Evolutionary conservation across 1,140 invertebrate species (phyloP).

Genomic region (Odontomachus brunneus): DNA sequence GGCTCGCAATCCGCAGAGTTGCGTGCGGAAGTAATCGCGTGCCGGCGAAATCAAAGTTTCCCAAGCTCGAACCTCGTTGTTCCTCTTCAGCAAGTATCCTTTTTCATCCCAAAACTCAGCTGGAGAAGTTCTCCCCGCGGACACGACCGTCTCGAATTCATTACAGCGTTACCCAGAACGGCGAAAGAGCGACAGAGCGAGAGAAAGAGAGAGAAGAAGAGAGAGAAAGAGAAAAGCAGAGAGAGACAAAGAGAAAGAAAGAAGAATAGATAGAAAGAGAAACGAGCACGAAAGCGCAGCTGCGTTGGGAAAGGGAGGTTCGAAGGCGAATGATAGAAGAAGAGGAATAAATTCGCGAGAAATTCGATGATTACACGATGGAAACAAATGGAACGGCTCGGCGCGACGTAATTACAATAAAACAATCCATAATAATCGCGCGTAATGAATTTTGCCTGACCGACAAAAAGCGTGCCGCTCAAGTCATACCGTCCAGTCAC

Average conservation of each 20-base stretch:
- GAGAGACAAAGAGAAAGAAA: background rate
- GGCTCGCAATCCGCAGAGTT: background rate
- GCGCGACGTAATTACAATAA: background rate
- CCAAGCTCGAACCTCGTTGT: slow-evolving; percentile 24
- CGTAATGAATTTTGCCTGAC: slow-evolving; percentile 12
- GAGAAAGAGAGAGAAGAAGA: background rate
- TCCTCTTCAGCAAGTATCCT: slow-evolving; percentile 61
- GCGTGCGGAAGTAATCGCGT: slow-evolving; percentile 60
- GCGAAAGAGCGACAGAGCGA: too few species aligned
- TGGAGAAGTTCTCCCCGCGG: slow-evolving; percentile 58
- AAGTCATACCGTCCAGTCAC: background rate
- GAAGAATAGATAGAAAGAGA: background rate
- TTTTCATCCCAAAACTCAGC: slow-evolving; percentile 61
- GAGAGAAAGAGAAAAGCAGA: background rate
- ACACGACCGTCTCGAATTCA: slow-evolving; percentile 65
- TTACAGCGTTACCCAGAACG: slow-evolving; percentile 49
- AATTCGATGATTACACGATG: slow-evolving; percentile 24
- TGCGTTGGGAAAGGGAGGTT: background rate
- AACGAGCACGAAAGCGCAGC: slow-evolving; percentile 14
- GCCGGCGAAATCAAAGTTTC: slow-evolving; percentile 67
- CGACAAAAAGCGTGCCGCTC: background rate
- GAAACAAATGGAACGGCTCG: slow-evolving; percentile 4
- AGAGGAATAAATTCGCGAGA: slow-evolving; percentile 23
- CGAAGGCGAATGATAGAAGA: background rate
- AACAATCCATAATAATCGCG: background rate